phyloP scores from a whole-genome alignment of 2,888 invertebrate species.

The Dolichopus griseipennis region DNA sequence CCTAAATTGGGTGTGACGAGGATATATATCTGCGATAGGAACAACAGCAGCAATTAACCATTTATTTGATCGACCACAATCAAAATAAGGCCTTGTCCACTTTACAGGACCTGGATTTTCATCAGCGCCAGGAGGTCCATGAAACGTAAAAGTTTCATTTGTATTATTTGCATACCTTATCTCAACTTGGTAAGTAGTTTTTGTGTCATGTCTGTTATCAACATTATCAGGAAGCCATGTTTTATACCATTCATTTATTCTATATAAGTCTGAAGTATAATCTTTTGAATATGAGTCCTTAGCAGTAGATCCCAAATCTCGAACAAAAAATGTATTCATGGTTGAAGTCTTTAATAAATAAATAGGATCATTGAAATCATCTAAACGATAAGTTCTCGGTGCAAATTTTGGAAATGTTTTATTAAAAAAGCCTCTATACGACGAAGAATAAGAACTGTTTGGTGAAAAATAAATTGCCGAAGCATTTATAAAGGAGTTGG shows the following conservation, averaged over 20 bases:
- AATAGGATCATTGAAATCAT: slow-evolving; percentile 93
- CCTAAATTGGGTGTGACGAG: slow-evolving; percentile 83
- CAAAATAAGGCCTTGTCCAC: slow-evolving; percentile 92
- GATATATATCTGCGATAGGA: slow-evolving; percentile 92
- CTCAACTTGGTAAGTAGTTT: slow-evolving; percentile 88
- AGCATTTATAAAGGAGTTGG: slow-evolving; percentile 85
- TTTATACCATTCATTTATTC: slow-evolving; percentile 90
- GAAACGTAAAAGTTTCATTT: slow-evolving; percentile 93
- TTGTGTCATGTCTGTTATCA: slow-evolving; percentile 73
- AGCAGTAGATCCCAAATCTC: slow-evolving; percentile 78
- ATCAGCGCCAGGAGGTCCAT: slow-evolving; percentile 85
- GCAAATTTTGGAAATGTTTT: slow-evolving; percentile 91
- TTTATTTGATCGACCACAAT: slow-evolving; percentile 89
- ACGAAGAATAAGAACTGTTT: slow-evolving; percentile 88
- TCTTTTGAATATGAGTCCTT: slow-evolving; percentile 71
- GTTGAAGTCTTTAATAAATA: slow-evolving; percentile 92
- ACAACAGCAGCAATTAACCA: slow-evolving; percentile 93
- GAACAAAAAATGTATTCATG: slow-evolving; percentile 78
- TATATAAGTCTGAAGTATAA: slow-evolving; percentile 83
- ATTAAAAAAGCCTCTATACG: slow-evolving; percentile 92
- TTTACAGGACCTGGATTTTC: slow-evolving; percentile 87
- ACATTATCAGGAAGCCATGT: slow-evolving; percentile 86
- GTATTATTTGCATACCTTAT: slow-evolving; percentile 90
- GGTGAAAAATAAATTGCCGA: slow-evolving; percentile 91
- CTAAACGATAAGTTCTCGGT: slow-evolving; percentile 80